Evolutionary conservation across 2,888 invertebrate genomes (phyloP), one percentile per base, ranked within the genome.

Genomic region (Catonia carolina): DNA sequence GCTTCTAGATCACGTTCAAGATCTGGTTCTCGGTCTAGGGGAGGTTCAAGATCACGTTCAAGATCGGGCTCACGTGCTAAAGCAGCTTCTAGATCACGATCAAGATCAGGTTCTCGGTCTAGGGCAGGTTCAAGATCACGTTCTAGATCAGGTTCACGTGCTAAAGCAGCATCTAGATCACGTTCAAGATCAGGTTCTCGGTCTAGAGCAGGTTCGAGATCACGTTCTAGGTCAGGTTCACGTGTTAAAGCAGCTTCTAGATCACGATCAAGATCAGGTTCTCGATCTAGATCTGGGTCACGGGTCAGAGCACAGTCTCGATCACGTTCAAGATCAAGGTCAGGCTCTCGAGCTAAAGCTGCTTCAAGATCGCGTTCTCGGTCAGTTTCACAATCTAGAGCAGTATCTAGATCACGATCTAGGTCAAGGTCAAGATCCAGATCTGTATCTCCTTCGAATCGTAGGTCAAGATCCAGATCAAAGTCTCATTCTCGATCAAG

Each of bases 71-170:
- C 62, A 23, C 23, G 60, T 42, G 57, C 62, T 20, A 36, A 64
- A 56, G 67, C 67, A 8, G 60, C 67, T 45, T 69, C 70, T 8
- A 64, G 65, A 55, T 73, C 72, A 2, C 61, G 61, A 6, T 63
- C 64, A 2, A 27, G 55, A 45, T 63, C 65, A 10, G 22, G 61
- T n/a, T 64, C 65, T 31, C 52, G 61, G 15, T 60, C 60, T 48
- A 59, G 66, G 42, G 67, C 68, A 0, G 58, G 67, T 67, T 63
- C 65, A 6, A 51, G 64, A 15, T 64, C 70, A 10, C 64, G 69
- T 23, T 73, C 73, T 5, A 62, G 67, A 18, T 68, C 68, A 17
- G 45, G 56, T 31, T 61, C 60, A 5, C 39, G 52, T 35, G 27
- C 49, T 39, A 50, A 31, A 15, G 17, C 35, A n/a, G 48, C 20